Evolutionary conservation across 2,113 vertebrate genomes (phyloP).

Genomic region (Sapajus apella): DNA sequence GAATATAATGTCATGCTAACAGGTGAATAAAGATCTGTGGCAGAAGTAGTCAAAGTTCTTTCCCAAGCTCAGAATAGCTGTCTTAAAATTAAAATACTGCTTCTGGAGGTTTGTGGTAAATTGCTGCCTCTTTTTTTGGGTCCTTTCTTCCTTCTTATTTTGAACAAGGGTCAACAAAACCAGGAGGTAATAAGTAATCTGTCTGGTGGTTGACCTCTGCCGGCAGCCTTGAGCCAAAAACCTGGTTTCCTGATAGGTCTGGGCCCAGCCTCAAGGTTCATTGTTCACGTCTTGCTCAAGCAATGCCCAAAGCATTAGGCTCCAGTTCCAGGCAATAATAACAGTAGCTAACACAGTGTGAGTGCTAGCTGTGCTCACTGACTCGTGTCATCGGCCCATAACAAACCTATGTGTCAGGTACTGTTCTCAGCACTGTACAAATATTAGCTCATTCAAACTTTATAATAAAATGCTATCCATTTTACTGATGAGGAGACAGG

Average conservation of each 20-base stretch:
- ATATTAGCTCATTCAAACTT: not conserved
- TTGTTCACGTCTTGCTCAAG: not conserved
- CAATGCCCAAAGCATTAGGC: not conserved
- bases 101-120: not conserved
- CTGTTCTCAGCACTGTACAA: not conserved
- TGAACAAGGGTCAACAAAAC: constrained; percentile 20
- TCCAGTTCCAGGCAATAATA: not conserved
- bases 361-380: not conserved
- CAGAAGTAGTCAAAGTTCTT: not conserved
- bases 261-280: not conserved
- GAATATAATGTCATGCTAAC: not conserved
- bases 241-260: not conserved
- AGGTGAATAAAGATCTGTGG: not conserved
- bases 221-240: not conserved
- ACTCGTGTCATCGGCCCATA: not conserved
- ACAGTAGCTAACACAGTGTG: not conserved
- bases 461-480: not conserved
- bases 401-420: no score
- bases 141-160: constrained; percentile 3
- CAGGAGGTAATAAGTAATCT: not conserved
- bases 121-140: not conserved
- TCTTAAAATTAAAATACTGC: constrained; percentile 39
- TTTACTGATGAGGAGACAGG: not conserved
- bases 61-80: not conserved
- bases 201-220: constrained; percentile 36